Evolutionary conservation across 1,140 invertebrate species (phyloP).

Genomic region (Rhizoglyphus robini): DNA sequence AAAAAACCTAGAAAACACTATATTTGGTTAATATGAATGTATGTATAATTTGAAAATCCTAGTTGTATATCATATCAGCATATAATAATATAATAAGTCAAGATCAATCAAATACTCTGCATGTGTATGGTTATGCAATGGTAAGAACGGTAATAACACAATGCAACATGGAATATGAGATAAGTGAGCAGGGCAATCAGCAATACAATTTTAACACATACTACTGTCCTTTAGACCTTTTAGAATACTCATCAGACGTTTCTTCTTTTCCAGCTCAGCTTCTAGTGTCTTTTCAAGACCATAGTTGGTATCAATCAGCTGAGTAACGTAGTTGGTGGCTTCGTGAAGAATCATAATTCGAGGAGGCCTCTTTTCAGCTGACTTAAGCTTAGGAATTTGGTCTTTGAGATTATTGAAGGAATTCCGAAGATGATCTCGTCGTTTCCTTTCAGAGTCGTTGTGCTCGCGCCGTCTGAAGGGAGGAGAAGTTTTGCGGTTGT

Average conservation of each 20-base stretch:
- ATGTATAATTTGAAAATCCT: slow-evolving; percentile 7
- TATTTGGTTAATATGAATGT: not conserved
- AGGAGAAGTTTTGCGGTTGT: not conserved
- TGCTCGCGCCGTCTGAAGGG: slow-evolving; percentile 21
- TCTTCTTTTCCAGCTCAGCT: slow-evolving; percentile 17
- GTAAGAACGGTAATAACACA: not conserved
- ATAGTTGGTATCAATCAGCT: slow-evolving; percentile 16
- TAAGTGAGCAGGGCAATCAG: not conserved
- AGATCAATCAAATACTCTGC: slow-evolving; percentile 10
- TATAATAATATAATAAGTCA: slow-evolving; percentile 1
- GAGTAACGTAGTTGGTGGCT: slow-evolving; percentile 16
- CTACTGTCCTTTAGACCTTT: not conserved
- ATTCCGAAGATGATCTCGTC: slow-evolving; percentile 23
- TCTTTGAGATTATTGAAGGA: slow-evolving; percentile 23
- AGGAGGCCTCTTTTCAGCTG: slow-evolving; percentile 20
- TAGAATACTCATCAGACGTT: slow-evolving; percentile 18
- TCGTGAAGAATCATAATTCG: slow-evolving; percentile 24
- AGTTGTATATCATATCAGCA: not conserved
- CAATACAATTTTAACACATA: not conserved
- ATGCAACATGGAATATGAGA: slow-evolving; percentile 2
- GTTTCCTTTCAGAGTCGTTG: slow-evolving; percentile 24
- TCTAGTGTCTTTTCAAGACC: slow-evolving; percentile 18
- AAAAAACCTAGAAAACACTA: not conserved
- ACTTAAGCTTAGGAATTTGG: slow-evolving; percentile 23
- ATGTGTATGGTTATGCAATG: slow-evolving; percentile 5